Conservation (phyloP, 2,113 vertebrate species). For the Abramis brama region DNA sequence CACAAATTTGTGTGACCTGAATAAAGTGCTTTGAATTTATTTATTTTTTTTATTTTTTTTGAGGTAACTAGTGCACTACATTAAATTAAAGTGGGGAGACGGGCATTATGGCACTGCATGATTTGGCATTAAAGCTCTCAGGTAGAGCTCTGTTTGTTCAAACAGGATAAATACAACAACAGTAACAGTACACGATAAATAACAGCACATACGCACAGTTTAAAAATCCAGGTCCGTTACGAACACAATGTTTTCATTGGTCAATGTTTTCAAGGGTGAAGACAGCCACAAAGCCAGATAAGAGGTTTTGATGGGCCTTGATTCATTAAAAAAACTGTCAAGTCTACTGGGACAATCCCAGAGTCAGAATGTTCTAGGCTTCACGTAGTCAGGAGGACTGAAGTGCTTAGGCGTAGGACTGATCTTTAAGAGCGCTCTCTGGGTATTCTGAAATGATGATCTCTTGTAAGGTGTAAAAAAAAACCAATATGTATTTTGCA, state of each 20-base stretch:
- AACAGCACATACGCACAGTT: neutral
- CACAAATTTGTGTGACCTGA: conserved; percentile 36
- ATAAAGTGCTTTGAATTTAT: conserved; percentile 69
- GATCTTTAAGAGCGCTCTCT: conserved; percentile 16
- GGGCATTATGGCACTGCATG: conserved; percentile 73
- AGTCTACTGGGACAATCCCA: neutral
- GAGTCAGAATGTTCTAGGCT: conserved; percentile 9
- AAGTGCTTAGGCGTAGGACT: conserved; percentile 17
- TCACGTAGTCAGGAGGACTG: conserved; percentile 41
- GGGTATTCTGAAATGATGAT: conserved; percentile 3
- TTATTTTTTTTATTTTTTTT: conserved; percentile 34
- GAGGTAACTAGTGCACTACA: conserved; percentile 57
- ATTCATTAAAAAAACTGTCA: neutral
- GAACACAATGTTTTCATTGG: neutral
- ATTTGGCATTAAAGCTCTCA: conserved; percentile 66
- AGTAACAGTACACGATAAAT: conserved; percentile 3
- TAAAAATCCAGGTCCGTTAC: neutral
- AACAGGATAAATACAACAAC: neutral
- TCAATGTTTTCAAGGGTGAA: neutral
- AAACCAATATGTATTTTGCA: neutral
- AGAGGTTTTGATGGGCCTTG: neutral
- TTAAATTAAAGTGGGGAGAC: conserved; percentile 47
- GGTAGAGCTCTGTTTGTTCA: conserved; percentile 7
- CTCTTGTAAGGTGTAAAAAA: neutral
- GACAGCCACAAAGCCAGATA: neutral